Evolutionary conservation across 2,113 vertebrate species (phyloP).

Genomic region (Nansenia antarctica): DNA sequence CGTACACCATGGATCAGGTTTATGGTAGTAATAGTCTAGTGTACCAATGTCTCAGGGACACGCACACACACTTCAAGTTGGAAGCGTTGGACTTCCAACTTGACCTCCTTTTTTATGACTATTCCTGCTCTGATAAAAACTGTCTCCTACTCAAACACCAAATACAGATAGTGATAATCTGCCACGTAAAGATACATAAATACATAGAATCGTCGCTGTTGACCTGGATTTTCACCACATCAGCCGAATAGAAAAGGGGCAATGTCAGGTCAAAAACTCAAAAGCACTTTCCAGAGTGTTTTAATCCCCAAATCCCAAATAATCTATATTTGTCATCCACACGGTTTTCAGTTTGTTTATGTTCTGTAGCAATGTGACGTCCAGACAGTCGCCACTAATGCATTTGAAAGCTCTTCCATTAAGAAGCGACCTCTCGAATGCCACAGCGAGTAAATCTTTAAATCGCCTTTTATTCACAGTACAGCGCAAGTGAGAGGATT

Average conservation of each 20-base stretch:
- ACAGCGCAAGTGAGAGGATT: not conserved
- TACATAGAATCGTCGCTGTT: no score
- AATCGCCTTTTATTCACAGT: conserved; percentile 26
- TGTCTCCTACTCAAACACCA: no score
- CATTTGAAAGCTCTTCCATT: conserved; percentile 10
- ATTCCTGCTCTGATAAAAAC: no score
- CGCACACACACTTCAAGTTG: no score
- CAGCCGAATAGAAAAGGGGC: not conserved
- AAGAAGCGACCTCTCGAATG: conserved; percentile 8
- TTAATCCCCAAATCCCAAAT: conserved; percentile 38
- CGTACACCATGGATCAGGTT: no score
- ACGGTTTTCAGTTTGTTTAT: conserved; percentile 11
- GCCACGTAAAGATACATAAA: no score
- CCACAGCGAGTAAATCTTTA: not conserved
- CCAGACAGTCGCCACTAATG: conserved; percentile 22
- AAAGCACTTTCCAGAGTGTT: not conserved
- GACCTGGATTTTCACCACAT: not conserved
- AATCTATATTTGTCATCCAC: conserved; percentile 23
- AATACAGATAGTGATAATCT: no score
- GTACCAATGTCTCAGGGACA: no score
- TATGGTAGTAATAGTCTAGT: no score
- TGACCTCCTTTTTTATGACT: no score
- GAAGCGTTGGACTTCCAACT: no score
- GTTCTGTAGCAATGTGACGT: conserved; percentile 26
- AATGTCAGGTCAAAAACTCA: not conserved